Evolutionary conservation across 2,888 invertebrate genomes (phyloP).

Genomic region (Pheosia tremula): DNA sequence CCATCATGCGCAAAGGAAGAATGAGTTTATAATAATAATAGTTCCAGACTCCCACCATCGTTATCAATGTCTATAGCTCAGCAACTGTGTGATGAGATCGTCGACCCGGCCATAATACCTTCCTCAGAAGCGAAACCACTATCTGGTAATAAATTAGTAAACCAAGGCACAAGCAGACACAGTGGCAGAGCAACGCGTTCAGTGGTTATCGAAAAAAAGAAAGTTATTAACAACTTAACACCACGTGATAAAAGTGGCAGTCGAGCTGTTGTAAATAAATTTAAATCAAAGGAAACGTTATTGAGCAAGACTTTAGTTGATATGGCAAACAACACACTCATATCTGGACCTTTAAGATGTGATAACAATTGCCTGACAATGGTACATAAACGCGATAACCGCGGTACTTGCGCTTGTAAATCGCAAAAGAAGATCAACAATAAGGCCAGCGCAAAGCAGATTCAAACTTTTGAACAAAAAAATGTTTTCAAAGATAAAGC

Average conservation of each 20-base stretch:
- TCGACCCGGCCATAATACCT: slow-evolving; percentile 47
- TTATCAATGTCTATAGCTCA: slow-evolving; percentile 60
- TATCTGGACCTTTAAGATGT: slow-evolving; percentile 51
- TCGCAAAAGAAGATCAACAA: slow-evolving; percentile 22
- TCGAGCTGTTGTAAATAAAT: slow-evolving; percentile 32
- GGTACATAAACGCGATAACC: slow-evolving; percentile 49
- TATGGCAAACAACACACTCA: slow-evolving; percentile 51
- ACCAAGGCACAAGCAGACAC: slow-evolving; percentile 21
- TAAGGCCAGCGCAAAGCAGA: slow-evolving; percentile 38
- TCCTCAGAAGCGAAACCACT: slow-evolving; percentile 11
- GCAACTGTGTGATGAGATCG: slow-evolving; percentile 60
- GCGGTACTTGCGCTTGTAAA: slow-evolving; percentile 44
- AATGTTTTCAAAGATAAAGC: slow-evolving; percentile 53
- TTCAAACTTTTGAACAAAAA: slow-evolving; percentile 45
- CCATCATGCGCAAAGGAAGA: slow-evolving; percentile 4
- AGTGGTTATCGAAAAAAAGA: slow-evolving; percentile 50
- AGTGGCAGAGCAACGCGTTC: slow-evolving; percentile 40
- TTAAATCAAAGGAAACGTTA: slow-evolving; percentile 45
- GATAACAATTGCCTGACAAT: slow-evolving; percentile 58
- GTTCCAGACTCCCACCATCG: not conserved
- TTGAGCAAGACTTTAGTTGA: slow-evolving; percentile 45
- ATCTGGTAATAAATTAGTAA: slow-evolving; percentile 11
- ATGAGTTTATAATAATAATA: not conserved
- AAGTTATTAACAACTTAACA: slow-evolving; percentile 41
- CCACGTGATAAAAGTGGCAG: slow-evolving; percentile 31